A percentile compares a stretch with the other conserved stretches of the same genome.
Conservation (phyloP, 2,113 vertebrate species). For the Corvus moneduloides region DNA sequence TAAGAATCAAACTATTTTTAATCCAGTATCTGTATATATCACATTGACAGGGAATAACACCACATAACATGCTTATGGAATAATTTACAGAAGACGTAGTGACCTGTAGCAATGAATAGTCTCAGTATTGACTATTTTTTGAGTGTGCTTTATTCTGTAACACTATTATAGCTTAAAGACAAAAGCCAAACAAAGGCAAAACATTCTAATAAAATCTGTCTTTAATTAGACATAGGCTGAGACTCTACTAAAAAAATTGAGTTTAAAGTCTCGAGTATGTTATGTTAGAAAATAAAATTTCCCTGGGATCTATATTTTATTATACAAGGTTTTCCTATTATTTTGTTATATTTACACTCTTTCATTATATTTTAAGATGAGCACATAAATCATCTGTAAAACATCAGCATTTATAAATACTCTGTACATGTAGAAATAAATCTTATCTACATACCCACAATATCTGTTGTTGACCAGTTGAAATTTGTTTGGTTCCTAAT, state of each 20-base stretch:
- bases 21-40: background rate
- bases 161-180: background rate
- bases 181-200: background rate
- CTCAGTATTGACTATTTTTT: fast-evolving
- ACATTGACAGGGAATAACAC: background rate
- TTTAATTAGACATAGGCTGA: background rate
- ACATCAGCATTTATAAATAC: background rate
- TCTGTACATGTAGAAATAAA: background rate
- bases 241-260: background rate
- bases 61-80: background rate
- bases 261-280: background rate
- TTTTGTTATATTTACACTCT: background rate
- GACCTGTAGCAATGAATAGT: background rate
- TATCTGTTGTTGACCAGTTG: background rate
- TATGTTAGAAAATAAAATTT: background rate
- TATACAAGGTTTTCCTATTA: background rate
- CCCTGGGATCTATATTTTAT: background rate
- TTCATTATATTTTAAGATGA: background rate
- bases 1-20: background rate
- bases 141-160: background rate
- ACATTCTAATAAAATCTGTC: background rate
- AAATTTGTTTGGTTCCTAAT: background rate
- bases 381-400: background rate
- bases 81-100: background rate
- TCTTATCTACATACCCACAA: background rate